Conservation (phyloP, 2,797 vertebrate genomes). For the Alcedo quadribrachys region DNA sequence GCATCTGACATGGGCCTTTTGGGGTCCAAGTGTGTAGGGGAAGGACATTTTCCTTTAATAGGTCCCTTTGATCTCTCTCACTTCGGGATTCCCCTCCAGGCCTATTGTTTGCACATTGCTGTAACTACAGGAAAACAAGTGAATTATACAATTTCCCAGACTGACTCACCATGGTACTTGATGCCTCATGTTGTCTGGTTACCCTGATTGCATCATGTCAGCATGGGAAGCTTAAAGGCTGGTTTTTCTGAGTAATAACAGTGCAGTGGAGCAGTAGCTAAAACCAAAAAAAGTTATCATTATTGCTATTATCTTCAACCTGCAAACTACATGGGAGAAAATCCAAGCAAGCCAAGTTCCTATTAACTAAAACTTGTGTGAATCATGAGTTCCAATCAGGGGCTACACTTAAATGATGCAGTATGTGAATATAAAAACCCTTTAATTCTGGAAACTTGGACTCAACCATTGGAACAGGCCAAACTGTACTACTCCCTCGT, state of each 20-base stretch:
- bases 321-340: background rate
- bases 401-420: constrained; percentile 36
- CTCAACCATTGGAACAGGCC: constrained; percentile 16
- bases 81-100: constrained; percentile 60
- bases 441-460: constrained; percentile 67
- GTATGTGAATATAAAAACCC: constrained; percentile 20
- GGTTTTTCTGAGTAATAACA: constrained; percentile 56
- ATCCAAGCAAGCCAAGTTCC: constrained; percentile 5
- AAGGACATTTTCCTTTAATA: constrained; percentile 28
- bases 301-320: constrained; percentile 33
- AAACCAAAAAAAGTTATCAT: background rate
- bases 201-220: constrained; percentile 46
- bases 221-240: constrained; percentile 54
- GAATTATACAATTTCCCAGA: constrained; percentile 57
- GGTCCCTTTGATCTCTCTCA: constrained; percentile 66
- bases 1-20: background rate
- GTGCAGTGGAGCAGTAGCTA: constrained; percentile 19
- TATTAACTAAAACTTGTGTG: constrained; percentile 11
- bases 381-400: constrained; percentile 62
- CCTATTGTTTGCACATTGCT: constrained; percentile 59
- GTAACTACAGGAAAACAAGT: constrained; percentile 64
- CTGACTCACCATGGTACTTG: constrained; percentile 64
- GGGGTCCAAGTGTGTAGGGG: constrained; percentile 23
- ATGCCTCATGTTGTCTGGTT: constrained; percentile 55
- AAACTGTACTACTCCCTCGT: constrained; percentile 4